Evolutionary conservation across 2,113 vertebrate species (phyloP).

Genomic region (Cranoglanis bouderius): DNA sequence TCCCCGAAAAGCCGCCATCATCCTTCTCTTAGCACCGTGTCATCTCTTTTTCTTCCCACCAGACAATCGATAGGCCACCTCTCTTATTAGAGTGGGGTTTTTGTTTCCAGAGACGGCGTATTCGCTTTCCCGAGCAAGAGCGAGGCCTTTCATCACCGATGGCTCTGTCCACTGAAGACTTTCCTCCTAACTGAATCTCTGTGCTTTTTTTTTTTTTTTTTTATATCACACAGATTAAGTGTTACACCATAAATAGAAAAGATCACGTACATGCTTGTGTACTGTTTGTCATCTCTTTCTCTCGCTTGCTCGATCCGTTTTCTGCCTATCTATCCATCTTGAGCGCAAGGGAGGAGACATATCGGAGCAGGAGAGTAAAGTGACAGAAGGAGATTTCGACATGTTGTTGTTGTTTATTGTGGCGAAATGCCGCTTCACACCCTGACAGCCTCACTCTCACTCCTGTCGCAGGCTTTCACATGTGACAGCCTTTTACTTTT

Average conservation of each 20-base stretch:
- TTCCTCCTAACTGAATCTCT: not conserved
- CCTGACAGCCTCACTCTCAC: constrained; percentile 24
- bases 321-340: constrained; percentile 11
- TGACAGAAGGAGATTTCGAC: constrained; percentile 40
- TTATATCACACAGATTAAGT: not conserved
- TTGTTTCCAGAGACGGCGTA: constrained; percentile 41
- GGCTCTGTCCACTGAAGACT: not conserved
- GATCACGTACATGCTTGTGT: not conserved
- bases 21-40: constrained; percentile 35
- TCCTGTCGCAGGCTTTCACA: not conserved
- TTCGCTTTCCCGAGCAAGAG: constrained; percentile 9
- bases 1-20: constrained; percentile 43
- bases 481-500: constrained; percentile 28
- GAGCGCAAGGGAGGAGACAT: constrained; percentile 23
- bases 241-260: not conserved
- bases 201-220: not conserved
- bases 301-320: not conserved
- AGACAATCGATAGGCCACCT: constrained; percentile 54
- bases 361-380: constrained; percentile 32
- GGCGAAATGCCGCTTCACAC: constrained; percentile 30
- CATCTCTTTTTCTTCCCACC: constrained; percentile 23
- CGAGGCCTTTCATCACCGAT: not conserved
- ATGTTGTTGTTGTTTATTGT: constrained; percentile 35
- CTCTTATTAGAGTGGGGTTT: constrained; percentile 48
- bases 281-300: constrained; percentile 13